phyloP scores from a whole-genome alignment of 2,888 invertebrate genomes.

The Tetrapedia diversipes region DNA sequence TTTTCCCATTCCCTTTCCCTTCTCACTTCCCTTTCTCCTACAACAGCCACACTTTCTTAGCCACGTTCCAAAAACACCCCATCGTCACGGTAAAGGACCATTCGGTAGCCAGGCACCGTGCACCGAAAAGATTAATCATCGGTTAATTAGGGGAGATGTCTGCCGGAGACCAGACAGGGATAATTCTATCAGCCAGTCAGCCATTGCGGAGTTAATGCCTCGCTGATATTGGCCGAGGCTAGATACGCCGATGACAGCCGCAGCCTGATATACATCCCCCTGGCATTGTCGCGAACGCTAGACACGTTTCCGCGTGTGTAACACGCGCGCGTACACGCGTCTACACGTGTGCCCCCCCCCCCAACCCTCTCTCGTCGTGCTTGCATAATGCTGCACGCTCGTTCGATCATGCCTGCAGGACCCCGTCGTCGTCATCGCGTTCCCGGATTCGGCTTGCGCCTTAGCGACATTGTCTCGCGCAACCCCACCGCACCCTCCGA shows the following conservation, averaged over 20 bases:
- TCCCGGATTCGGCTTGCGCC: conserved; percentile 50
- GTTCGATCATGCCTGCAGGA: background rate
- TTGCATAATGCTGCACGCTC: too few species aligned
- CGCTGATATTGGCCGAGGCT: conserved; percentile 26
- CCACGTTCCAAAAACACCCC: too few species aligned
- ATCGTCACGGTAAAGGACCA: too few species aligned
- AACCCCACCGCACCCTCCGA: conserved; percentile 20
- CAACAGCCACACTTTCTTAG: too few species aligned
- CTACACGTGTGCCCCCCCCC: background rate
- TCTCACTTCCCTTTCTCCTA: too few species aligned
- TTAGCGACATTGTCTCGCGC: conserved; percentile 41
- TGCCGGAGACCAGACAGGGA: conserved; percentile 2
- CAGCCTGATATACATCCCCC: conserved; percentile 56
- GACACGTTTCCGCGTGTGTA: conserved; percentile 43
- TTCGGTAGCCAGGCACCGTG: too few species aligned
- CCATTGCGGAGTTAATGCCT: conserved; percentile 38
- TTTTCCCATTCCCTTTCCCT: too few species aligned
- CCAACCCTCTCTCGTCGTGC: too few species aligned
- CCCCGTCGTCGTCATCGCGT: conserved; percentile 32
- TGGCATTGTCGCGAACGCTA: conserved; percentile 55
- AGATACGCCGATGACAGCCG: conserved; percentile 54
- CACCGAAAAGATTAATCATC: conserved; percentile 31
- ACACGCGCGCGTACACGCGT: conserved; percentile 17
- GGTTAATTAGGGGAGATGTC: conserved; percentile 39
- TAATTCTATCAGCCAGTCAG: conserved; percentile 30